Evolutionary conservation across 2,797 vertebrate genomes (phyloP), one percentile per base, ranked within the genome.

Genomic region (Liparis tanakae): DNA sequence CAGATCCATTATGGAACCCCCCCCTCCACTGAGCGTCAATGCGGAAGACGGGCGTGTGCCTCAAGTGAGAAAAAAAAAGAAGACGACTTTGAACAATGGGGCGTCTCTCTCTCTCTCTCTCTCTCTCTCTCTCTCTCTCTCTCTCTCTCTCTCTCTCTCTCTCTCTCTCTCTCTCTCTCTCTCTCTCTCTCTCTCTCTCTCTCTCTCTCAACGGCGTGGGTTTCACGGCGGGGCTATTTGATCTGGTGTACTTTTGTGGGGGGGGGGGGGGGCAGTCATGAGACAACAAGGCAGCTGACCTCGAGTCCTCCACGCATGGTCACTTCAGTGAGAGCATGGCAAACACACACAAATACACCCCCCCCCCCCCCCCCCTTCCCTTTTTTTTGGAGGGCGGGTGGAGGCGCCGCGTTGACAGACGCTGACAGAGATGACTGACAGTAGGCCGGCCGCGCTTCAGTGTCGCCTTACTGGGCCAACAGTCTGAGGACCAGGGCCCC

Each of bases 381-480:
- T 3, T 30, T 30, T 30, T 4, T 30, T 30, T 30, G 25, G 25
- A 30, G 25, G 4, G 25, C 25, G 25, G 25, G 25, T 30, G 25
- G 25, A 30, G 25, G 1, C 25, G 25, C 25, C 4, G 25, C 25
- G 25, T 30, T 30, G 84, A 88, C 87, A 83, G 85, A 87, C 46
- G 80, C 83, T 76, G 82, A 91, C 84, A 84, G 77, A 80, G 82
- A 81, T 82, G 86, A 89, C 66, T 55, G 82, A 72, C 82, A 78
- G 33, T 55, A 51, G 68, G 67, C 44, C 73, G 58, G 0, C 53
- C 63, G 48, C 69, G 78, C 74, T 64, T 50, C 50, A 74, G 87
- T 86, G 85, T 92, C 90, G 50, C 63, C 81, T 89, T 89, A 90
- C 90, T 84, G 87, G 41, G 68, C 79, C 87, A 89, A 90, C 85